Percentiles rank a stretch among this genome's conserved stretches.
Conservation (phyloP, 2,888 invertebrate genomes). For the Trisateles emortualis region DNA sequence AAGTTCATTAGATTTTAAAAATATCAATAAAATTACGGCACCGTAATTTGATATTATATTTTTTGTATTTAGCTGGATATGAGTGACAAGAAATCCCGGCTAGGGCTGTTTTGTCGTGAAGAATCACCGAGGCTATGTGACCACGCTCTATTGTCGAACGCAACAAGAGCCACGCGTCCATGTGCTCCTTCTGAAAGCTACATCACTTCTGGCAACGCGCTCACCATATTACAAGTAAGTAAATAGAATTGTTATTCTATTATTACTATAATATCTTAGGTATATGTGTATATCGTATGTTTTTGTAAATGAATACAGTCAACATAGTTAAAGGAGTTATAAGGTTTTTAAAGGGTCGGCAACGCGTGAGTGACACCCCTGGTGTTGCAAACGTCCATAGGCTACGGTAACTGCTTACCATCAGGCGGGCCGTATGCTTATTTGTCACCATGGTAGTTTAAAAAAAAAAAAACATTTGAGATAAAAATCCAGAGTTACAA, state of each 20-base stretch:
- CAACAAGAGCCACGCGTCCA: constrained; percentile 90
- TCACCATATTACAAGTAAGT: constrained; percentile 90
- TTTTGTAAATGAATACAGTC: too few relatives aligned
- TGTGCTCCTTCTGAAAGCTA: constrained; percentile 92
- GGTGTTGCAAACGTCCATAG: too few relatives aligned
- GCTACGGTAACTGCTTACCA: too few relatives aligned
- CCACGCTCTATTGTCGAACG: constrained; percentile 90
- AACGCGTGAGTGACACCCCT: too few relatives aligned
- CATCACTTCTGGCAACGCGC: constrained; percentile 91
- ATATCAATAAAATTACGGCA: background rate
- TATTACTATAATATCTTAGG: too few relatives aligned
- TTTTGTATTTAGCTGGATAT: constrained; percentile 70
- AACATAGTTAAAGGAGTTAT: too few relatives aligned
- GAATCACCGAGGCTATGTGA: constrained; percentile 92
- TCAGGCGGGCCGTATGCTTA: too few relatives aligned
- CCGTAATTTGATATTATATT: background rate
- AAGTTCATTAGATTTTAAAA: background rate
- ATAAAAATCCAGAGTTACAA: too few relatives aligned
- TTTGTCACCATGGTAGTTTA: too few relatives aligned
- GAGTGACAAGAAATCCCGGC: constrained; percentile 85
- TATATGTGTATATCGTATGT: too few relatives aligned
- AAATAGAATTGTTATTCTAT: background rate
- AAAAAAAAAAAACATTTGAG: too few relatives aligned
- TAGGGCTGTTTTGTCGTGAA: constrained; percentile 92
- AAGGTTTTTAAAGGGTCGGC: too few relatives aligned